Evolutionary conservation across 2,797 vertebrate species (phyloP), one percentile per base, ranked within the genome.

Genomic region (Esox masquinongy): DNA sequence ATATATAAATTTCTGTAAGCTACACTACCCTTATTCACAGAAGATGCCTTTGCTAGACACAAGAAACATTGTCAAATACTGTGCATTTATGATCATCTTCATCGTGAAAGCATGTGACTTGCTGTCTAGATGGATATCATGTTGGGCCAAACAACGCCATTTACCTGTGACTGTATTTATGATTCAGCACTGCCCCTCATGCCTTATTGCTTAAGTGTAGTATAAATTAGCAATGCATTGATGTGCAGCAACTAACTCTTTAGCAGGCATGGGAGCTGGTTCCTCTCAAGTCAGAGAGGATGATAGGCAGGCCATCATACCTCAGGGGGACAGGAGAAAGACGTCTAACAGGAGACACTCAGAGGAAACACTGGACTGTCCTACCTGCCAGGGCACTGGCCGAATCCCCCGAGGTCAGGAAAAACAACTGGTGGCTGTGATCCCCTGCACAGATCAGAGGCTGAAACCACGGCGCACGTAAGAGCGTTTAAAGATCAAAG

Each of bases 381-480:
- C 93, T 4, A 93, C 93, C 1, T 95, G 94, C 75, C 88, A 87
- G 73, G 94, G 94, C 22, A 93, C 87, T 0, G 94, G 93, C 43
- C 88, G 90, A 26, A 94, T 95, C 75, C 92, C 91, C 0, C 76
- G 73, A 89, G 93, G 94, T 69, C 91, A 93, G 78, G 93, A 93
- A 77, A 91, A 86, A 78, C 90, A 94, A 81, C 82, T 95, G 77
- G 93, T 95, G 72, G 94, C 93, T 34, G 89, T 95, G 51, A 94
- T 95, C 66, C 89, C 93, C 17, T 95, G 93, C 2, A 93, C 87
- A 34, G 94, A 95, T 85, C 93, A 94, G 79, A 89, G 94, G 72
- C 88, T 95, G 82, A 90, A 89, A 74, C 93, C 94, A 68, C 87
- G 89, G 53, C 90, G 86, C 85, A 95, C 94, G 94, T 95, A 88